Percentiles rank a stretch among this genome's conserved stretches.
These are phyloP conservation scores for Tachina lurida DNA, from an alignment of 2,888 invertebrate species.

Conservation along the genomic window DNA sequence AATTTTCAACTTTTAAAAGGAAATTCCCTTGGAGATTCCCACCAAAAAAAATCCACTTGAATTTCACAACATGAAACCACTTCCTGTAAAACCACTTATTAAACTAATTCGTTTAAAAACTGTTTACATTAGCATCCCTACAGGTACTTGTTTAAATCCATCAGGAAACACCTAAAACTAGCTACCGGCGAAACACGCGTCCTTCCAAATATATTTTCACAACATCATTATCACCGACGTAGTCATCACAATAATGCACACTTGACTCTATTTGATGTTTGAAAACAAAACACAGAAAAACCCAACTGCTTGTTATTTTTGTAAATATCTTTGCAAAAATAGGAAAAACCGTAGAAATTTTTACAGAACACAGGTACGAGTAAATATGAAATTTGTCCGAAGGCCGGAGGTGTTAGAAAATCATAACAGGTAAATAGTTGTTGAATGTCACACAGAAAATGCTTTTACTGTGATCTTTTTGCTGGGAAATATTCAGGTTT, in stretches of 20 bases:
- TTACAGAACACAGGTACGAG: slow-evolving; percentile 74
- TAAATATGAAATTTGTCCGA: slow-evolving; percentile 47
- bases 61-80: slow-evolving; percentile 41
- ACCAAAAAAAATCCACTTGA: slow-evolving; percentile 42
- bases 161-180: slow-evolving; percentile 51
- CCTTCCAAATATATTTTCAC: slow-evolving; percentile 5
- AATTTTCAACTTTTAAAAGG: slow-evolving; percentile 1
- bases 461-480: slow-evolving; percentile 41
- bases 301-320: slow-evolving; percentile 51
- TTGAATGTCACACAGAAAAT: slow-evolving; percentile 55
- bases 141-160: slow-evolving; percentile 63
- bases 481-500: slow-evolving; percentile 57
- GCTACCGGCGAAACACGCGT: slow-evolving; percentile 61
- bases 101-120: slow-evolving; percentile 30
- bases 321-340: slow-evolving; percentile 23
- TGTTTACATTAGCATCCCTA: slow-evolving; percentile 52
- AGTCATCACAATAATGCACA: slow-evolving; percentile 62
- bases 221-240: slow-evolving; percentile 26
- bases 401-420: slow-evolving; percentile 51
- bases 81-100: slow-evolving; percentile 8
- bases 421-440: slow-evolving; percentile 77
- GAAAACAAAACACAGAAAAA: slow-evolving; percentile 29
- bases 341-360: slow-evolving; percentile 67
- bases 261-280: slow-evolving; percentile 78
- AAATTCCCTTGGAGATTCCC: neutral